A percentile compares a stretch with the other conserved stretches of the same genome.
These are phyloP conservation scores for Anolis sagrei DNA, from an alignment of 2,113 vertebrate species.

Conservation along the genomic window DNA sequence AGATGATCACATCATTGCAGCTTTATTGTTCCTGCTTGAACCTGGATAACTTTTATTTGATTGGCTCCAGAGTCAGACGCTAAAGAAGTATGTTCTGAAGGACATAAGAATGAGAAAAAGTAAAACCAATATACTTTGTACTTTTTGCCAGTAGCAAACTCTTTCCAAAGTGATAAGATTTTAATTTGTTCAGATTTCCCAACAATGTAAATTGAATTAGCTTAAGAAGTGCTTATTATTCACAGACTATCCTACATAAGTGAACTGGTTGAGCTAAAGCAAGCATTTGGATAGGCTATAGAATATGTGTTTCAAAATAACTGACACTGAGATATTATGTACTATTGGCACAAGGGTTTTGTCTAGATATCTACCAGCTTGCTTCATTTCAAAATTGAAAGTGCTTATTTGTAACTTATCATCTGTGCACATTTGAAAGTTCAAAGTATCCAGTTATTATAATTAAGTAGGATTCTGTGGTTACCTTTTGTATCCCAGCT, in stretches of 20 bases:
- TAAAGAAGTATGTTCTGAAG: not conserved
- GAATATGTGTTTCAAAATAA: conserved; percentile 21
- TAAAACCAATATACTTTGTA: too few species aligned
- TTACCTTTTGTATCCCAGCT: conserved; percentile 66
- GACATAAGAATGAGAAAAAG: not conserved
- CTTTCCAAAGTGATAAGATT: not conserved
- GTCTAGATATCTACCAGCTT: conserved; percentile 34
- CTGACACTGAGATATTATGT: conserved; percentile 21
- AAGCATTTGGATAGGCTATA: not conserved
- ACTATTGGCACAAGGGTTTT: conserved; percentile 27
- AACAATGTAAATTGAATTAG: not conserved
- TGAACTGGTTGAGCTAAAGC: not conserved
- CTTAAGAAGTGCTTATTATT: not conserved
- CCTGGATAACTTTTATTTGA: not conserved
- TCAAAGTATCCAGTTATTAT: conserved; percentile 56
- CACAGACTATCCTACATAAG: not conserved
- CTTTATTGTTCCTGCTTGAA: not conserved
- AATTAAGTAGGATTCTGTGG: conserved; percentile 63
- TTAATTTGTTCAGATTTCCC: not conserved
- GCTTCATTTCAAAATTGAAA: conserved; percentile 28
- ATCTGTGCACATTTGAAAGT: conserved; percentile 36
- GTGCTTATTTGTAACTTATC: not conserved
- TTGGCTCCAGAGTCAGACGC: not conserved
- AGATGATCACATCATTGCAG: not conserved
- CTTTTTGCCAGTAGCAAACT: too few species aligned